Percentiles rank a stretch among this genome's conserved stretches.
These are phyloP conservation scores for Montipora cactus DNA, from an alignment of 64 coral and sea anemone genomes.

Conservation along the genomic window DNA sequence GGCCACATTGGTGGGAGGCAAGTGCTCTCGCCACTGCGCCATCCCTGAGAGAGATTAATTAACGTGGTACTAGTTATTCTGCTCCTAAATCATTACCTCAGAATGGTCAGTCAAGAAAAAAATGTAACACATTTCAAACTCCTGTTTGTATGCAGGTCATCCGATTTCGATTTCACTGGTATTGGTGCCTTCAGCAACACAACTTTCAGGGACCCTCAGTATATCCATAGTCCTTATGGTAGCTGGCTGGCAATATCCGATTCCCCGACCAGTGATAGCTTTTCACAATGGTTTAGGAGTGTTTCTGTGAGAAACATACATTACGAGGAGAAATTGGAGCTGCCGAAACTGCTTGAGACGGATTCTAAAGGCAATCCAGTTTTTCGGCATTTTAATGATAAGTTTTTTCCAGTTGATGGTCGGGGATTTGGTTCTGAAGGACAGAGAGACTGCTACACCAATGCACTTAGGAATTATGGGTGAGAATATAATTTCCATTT, in stretches of 20 bases:
- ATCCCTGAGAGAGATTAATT: no score
- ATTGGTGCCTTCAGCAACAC: constrained; percentile 44
- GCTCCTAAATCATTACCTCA: no score
- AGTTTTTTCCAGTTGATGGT: constrained; percentile 93
- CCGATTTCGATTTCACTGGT: constrained; percentile 86
- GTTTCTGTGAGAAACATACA: constrained; percentile 51
- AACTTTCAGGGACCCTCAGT: constrained; percentile 63
- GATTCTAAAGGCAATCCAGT: constrained; percentile 80
- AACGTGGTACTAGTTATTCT: no score
- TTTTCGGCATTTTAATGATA: constrained; percentile 73
- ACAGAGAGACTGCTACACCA: constrained; percentile 92
- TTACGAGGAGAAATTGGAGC: constrained; percentile 66
- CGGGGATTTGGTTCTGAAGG: constrained; percentile 90
- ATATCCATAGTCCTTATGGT: constrained; percentile 86
- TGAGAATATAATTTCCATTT: constrained; percentile 5
- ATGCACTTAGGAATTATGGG: constrained; percentile 96
- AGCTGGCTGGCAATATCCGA: constrained; percentile 86
- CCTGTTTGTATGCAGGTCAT: constrained; percentile 46
- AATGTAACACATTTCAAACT: neutral
- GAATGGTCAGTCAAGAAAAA: no score
- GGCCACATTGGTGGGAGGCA: no score
- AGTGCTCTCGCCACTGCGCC: no score
- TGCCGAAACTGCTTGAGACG: constrained; percentile 65
- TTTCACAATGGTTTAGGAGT: constrained; percentile 85
- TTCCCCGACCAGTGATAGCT: constrained; percentile 48